Evolutionary conservation across 2,888 invertebrate genomes (phyloP), one percentile per base, ranked within the genome.

Genomic region (Hofmannophila pseudospretella): DNA sequence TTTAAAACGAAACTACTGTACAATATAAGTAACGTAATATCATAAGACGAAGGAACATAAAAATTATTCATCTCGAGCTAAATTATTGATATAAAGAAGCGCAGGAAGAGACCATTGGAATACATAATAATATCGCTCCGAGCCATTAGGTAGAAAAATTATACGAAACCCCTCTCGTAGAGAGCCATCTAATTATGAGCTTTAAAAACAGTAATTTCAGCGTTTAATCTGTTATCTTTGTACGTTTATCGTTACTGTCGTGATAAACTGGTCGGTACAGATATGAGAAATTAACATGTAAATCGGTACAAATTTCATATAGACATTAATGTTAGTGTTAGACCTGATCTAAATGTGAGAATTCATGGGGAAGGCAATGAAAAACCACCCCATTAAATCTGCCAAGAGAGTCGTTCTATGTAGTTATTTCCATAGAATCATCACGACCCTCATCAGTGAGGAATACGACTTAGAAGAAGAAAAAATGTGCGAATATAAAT

Each of bases 181-280:
- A 41, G 40, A 47, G 38, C 47, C 51, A 38, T 58, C 54, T 56
- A 60, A 64, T 59, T 60, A 60, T 51, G 50, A 49, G 43, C 54
- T 51, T 47, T 59, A 51, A 57, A 51, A 59, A 54, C 50, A 47
- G 58, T 53, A 51, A 58, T 60, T 58, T 57, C 31, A 50, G 49
- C 55, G 42, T 49, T 55, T 51, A 45, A 51, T 52, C 46, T 56
- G 44, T 46, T 58, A 54, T 57, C 49, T 53, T 39, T 39, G 36
- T 33, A 44, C 48, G 44, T 51, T 52, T 52, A 53, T 54, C 57
- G 45, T 44, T 44, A 46, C 42, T 45, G 45, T 44, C 42, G 38
- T 38, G 41, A 38, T 41, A 38, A 22, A 41, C 41, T 29, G 32
- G 38, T 41, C 20, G 11, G 10, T 11, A 7, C 11, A 37, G 12